Conservation (phyloP, 2,113 vertebrate species). For the Hylia prasina region DNA sequence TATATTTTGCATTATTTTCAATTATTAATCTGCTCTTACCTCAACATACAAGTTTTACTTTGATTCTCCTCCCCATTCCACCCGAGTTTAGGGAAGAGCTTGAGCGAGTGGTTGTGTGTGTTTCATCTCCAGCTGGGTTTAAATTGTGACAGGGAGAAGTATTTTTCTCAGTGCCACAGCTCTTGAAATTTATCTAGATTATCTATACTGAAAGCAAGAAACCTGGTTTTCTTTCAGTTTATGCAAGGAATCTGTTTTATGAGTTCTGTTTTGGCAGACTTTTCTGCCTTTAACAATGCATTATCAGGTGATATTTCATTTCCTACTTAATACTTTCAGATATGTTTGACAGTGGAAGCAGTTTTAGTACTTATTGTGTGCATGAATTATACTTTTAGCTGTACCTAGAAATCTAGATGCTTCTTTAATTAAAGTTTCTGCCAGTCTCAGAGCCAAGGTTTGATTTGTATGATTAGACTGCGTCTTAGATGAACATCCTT, state of each 20-base stretch:
- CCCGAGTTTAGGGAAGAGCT: not conserved
- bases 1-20: not conserved
- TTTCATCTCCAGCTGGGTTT: not conserved
- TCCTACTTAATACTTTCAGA: not conserved
- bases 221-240: not conserved
- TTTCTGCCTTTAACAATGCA: not conserved
- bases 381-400: not conserved
- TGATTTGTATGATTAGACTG: not conserved
- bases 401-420: not conserved
- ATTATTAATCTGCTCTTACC: not conserved
- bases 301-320: not conserved
- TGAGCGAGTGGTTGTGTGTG: accelerated
- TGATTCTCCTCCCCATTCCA: not conserved
- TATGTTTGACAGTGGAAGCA: not conserved
- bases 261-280: not conserved
- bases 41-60: not conserved
- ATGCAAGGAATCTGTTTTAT: not conserved
- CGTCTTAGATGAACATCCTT: not conserved
- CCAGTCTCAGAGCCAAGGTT: not conserved
- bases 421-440: not conserved
- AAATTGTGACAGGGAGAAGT: not conserved
- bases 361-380: not conserved
- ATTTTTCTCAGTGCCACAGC: not conserved
- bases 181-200: not conserved
- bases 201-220: not conserved